A percentile compares a stretch with the other conserved stretches of the same genome.
phyloP scores from a whole-genome alignment of 2,113 vertebrate genomes.

The Scomber colias region DNA sequence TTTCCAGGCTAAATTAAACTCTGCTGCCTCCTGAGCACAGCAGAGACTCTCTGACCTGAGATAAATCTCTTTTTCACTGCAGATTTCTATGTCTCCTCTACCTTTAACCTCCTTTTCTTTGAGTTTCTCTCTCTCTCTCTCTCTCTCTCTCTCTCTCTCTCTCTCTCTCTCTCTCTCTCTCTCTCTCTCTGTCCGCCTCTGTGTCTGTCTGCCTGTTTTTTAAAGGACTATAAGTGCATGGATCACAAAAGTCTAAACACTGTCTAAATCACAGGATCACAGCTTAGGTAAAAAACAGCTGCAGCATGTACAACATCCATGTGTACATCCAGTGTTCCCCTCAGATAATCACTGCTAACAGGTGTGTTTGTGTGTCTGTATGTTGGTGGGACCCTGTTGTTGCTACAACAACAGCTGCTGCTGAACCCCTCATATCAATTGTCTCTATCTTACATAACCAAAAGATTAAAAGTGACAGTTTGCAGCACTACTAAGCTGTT shows the following conservation, averaged over 20 bases:
- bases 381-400: background rate
- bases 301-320: constrained; percentile 22
- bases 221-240: background rate
- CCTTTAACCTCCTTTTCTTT: background rate
- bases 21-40: constrained; percentile 41
- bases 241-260: constrained; percentile 7
- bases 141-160: background rate
- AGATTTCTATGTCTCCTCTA: background rate
- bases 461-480: constrained; percentile 28
- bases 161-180: too few species aligned
- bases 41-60: constrained; percentile 54
- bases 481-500: background rate
- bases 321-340: constrained; percentile 19
- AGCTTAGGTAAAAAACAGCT: constrained; percentile 35
- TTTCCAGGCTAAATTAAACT: constrained; percentile 80
- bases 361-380: constrained; percentile 17
- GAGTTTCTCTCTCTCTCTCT: background rate
- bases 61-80: constrained; percentile 39
- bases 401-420: constrained; percentile 60
- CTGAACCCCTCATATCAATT: constrained; percentile 50
- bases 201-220: background rate
- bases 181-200: too few species aligned
- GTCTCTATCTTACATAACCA: constrained; percentile 44
- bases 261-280: constrained; percentile 7
- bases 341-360: constrained; percentile 48